Percentiles rank a stretch among this genome's conserved stretches.
Conservation (phyloP, 2,113 vertebrate genomes). For the Pedionomus torquatus region DNA sequence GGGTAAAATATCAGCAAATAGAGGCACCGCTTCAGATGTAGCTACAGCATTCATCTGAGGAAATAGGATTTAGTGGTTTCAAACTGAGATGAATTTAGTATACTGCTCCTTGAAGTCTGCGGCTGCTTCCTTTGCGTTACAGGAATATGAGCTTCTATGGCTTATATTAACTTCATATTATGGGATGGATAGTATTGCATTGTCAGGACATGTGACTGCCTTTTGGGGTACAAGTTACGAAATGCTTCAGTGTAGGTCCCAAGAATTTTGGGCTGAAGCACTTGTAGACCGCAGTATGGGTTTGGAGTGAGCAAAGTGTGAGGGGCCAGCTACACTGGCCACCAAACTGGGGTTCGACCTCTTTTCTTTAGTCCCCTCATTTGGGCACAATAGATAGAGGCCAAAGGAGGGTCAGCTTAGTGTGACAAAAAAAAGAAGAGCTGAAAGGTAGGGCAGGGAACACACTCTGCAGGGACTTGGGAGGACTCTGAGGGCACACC, state of each 20-base stretch:
- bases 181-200: not conserved
- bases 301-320: not conserved
- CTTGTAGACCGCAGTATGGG: not conserved
- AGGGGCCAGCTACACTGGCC: not conserved
- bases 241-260: not conserved
- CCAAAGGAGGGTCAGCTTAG: not conserved
- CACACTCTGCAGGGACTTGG: rapidly evolving
- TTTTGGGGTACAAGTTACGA: not conserved
- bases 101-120: not conserved
- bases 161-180: not conserved
- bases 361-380: not conserved
- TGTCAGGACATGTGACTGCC: not conserved
- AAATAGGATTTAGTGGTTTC: not conserved
- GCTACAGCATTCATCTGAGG: not conserved
- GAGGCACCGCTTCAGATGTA: not conserved
- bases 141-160: not conserved
- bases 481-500: not conserved
- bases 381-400: too few species aligned
- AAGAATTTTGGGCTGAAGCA: not conserved
- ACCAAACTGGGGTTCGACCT: not conserved
- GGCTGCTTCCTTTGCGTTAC: not conserved
- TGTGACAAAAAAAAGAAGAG: not conserved
- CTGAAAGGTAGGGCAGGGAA: not conserved
- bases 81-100: not conserved
- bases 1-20: not conserved